Conservation (phyloP, 1,140 invertebrate genomes). For the Brachionus sp. region DNA sequence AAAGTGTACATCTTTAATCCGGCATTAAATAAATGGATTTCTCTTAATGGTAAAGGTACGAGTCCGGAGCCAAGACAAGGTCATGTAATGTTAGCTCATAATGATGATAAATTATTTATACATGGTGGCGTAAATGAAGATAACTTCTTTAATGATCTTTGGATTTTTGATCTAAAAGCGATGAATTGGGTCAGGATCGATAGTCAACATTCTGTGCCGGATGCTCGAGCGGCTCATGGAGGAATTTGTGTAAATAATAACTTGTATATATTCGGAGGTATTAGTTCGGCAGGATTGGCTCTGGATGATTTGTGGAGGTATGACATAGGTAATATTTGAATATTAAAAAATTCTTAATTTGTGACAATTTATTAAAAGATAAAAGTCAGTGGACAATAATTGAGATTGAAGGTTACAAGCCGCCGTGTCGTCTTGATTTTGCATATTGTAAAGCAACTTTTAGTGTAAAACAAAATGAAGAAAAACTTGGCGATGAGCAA, state of each 20-base stretch:
- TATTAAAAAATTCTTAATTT: neutral
- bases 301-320: slow-evolving; percentile 56
- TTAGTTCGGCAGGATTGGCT: slow-evolving; percentile 54
- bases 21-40: slow-evolving; percentile 51
- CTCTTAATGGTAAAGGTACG: slow-evolving; percentile 51
- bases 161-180: slow-evolving; percentile 55
- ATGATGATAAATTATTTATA: slow-evolving; percentile 54
- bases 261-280: slow-evolving; percentile 58
- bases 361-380: slow-evolving; percentile 48
- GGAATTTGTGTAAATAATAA: slow-evolving; percentile 50
- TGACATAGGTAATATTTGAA: slow-evolving; percentile 52
- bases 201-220: slow-evolving; percentile 47
- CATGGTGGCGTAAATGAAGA: slow-evolving; percentile 58
- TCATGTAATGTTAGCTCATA: slow-evolving; percentile 53
- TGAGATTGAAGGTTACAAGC: slow-evolving; percentile 54
- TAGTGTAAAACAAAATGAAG: neutral
- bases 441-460: slow-evolving; percentile 51
- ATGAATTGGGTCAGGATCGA: slow-evolving; percentile 53
- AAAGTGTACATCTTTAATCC: slow-evolving; percentile 56
- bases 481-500: neutral
- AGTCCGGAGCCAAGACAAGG: slow-evolving; percentile 58
- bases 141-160: slow-evolving; percentile 58
- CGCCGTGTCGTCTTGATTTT: slow-evolving; percentile 55
- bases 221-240: slow-evolving; percentile 55
- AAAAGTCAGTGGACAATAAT: slow-evolving; percentile 53